A percentile compares a stretch with the other conserved stretches of the same genome.
These are phyloP conservation scores for Microplitis demolitor DNA, from an alignment of 1,140 invertebrate species.

Conservation along the genomic window DNA sequence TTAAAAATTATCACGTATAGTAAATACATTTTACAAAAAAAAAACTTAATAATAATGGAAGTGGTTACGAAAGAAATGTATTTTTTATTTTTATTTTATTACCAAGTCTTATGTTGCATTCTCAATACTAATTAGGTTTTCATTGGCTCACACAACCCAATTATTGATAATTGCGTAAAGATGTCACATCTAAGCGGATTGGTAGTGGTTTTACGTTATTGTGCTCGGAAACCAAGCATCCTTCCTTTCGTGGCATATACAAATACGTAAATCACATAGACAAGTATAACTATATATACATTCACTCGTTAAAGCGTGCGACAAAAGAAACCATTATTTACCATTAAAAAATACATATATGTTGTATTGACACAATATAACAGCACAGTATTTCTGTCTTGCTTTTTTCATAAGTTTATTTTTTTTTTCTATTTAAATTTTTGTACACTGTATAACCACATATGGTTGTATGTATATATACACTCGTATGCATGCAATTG, in stretches of 20 bases:
- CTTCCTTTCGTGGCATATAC: slow-evolving; percentile 26
- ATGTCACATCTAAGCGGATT: slow-evolving; percentile 62
- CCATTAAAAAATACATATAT: slow-evolving; percentile 39
- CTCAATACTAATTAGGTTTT: slow-evolving; percentile 54
- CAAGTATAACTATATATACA: not conserved
- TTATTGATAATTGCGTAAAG: slow-evolving; percentile 62
- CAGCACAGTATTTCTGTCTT: not conserved
- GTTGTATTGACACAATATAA: not conserved
- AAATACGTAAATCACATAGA: not conserved
- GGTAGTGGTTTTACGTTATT: slow-evolving; percentile 52
- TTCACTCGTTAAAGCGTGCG: not conserved
- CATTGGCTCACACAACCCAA: slow-evolving; percentile 50
- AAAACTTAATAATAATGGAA: too few species aligned
- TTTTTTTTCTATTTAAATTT: not conserved
- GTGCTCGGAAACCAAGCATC: slow-evolving; percentile 42
- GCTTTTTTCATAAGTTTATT: too few species aligned
- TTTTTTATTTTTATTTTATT: too few species aligned
- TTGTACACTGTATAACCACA: not conserved
- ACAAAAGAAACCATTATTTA: slow-evolving; percentile 45
- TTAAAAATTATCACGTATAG: too few species aligned
- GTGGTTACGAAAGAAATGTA: too few species aligned
- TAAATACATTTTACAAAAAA: too few species aligned
- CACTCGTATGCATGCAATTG: not conserved
- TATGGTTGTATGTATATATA: not conserved
- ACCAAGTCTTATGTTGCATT: slow-evolving; percentile 46